These are phyloP conservation scores for Lysiphlebus fabarum DNA, from an alignment of 1,140 invertebrate species.

Conservation along the genomic window DNA sequence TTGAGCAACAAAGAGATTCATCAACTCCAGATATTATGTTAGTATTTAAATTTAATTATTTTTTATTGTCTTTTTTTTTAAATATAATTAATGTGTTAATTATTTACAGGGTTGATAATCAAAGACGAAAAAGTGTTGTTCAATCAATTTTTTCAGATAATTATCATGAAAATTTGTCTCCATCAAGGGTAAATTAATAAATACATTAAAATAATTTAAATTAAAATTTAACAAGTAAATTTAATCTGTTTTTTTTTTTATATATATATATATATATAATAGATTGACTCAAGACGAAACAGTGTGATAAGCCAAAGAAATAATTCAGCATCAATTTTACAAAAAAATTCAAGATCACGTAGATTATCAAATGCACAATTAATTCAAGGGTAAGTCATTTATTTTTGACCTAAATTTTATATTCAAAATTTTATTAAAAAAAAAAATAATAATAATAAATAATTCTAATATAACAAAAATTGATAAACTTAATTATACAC, in stretches of 20 bases:
- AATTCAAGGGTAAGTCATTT: background rate
- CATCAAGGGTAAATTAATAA: no score
- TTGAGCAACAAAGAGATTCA: background rate
- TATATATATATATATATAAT: background rate
- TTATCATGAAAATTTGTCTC: no score
- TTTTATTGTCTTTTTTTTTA: no score
- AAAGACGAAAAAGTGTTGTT: background rate
- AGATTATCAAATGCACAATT: background rate
- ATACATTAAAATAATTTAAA: no score
- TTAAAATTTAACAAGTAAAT: background rate
- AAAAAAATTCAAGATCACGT: background rate
- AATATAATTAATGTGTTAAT: no score
- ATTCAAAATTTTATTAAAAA: background rate
- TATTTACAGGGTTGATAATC: background rate
- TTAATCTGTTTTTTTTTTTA: background rate
- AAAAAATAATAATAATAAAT: background rate
- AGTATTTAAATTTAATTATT: no score
- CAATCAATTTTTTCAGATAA: no score
- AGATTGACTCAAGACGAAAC: conserved; percentile 6
- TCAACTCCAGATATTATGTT: background rate
- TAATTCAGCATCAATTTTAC: conserved; percentile 3
- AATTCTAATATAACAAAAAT: background rate
- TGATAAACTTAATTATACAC: background rate
- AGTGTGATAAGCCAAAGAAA: background rate
- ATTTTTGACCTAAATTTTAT: background rate